Conservation (phyloP, 2,888 invertebrate genomes). For the Zaprionus bogoriensis region DNA sequence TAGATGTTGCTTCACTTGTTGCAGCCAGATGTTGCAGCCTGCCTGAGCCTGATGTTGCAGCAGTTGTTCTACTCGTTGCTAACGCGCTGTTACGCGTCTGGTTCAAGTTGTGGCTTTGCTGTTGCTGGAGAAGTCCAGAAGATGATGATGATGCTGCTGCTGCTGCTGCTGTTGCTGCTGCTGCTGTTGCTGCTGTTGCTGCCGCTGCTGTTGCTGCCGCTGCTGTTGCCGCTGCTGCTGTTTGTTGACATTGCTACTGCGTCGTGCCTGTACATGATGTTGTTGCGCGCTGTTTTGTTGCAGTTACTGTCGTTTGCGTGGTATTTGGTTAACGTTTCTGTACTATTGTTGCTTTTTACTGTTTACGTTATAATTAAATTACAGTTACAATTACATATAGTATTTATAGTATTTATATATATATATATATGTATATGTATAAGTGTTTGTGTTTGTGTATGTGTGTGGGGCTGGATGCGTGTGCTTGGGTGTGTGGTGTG, state of each 20-base stretch:
- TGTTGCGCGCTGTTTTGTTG: conserved; percentile 18
- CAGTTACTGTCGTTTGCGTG: conserved; percentile 49
- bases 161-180: conserved; percentile 7
- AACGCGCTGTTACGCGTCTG: conserved; percentile 67
- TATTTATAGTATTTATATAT: conserved; percentile 55
- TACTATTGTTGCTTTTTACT: conserved; percentile 62
- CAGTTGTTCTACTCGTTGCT: conserved; percentile 39
- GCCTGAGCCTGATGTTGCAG: not conserved
- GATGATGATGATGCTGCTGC: too few species aligned
- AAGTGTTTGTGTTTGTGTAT: conserved; percentile 19
- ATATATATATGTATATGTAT: conserved; percentile 27
- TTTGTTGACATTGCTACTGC: not conserved
- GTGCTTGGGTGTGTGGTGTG: not conserved
- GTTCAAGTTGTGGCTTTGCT: conserved; percentile 41
- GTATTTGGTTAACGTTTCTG: conserved; percentile 68
- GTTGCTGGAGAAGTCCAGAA: too few species aligned
- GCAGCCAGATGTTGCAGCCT: not conserved
- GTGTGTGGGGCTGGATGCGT: conserved; percentile 9
- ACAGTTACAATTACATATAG: conserved; percentile 60
- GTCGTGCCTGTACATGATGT: not conserved
- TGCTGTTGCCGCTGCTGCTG: conserved; percentile 9
- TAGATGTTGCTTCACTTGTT: too few species aligned
- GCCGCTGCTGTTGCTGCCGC: conserved; percentile 11
- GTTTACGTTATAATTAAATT: conserved; percentile 66
- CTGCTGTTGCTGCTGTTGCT: conserved; percentile 10